Base-by-base conservation (phyloP, 1,140 invertebrate species). In the Panulirus ornatus region DNA sequence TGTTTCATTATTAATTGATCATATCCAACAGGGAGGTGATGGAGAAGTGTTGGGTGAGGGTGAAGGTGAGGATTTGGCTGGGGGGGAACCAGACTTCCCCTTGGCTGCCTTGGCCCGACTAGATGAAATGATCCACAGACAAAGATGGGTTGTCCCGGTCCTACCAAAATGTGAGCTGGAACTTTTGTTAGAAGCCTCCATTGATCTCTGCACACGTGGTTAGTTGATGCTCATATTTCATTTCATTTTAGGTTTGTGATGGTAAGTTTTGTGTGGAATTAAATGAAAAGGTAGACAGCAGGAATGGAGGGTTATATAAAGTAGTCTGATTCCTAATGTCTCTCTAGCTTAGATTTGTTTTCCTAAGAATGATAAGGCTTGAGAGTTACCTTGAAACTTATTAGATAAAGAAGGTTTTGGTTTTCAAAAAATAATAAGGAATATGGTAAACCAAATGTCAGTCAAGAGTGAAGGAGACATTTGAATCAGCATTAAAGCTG, bases 81-180 rank as follows among this genome's bases (percentile, higher is more conserved):
- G 94, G 63, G 93, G 93, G 40, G 96, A 96, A 92, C 96, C 96
- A 63, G 95, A 96, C 85, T 99, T 99, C 95, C 98, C 98, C 87
- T 95, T 96, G 93, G 95, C 96, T 76, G 98, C 98, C 94, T 94
- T 99, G 93, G 96, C 96, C 85, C 96, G 96, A 91, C 94, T 99
- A 92, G 98, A 98, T 95, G 98, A 99, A 94, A 99, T 99, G 96
- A 98, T 99, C 93, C 95, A 94, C 92, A 92, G 94, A 66, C 96
- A 98, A 91, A 95, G 98, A 93, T 99, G 98, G 98, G 97, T 99
- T 81, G 98, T 99, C 34, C 98, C 98, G 66, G 98, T 99, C 54
- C 95, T 99, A 92, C 98, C 98, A 8, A 98, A 98, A 93, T 98
- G 98, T 94, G 98, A 99, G 94, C 95, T 99, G 92, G 98, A 99